Conservation (phyloP, 2,113 vertebrate genomes). For the Mesembrinibis cayennensis region DNA sequence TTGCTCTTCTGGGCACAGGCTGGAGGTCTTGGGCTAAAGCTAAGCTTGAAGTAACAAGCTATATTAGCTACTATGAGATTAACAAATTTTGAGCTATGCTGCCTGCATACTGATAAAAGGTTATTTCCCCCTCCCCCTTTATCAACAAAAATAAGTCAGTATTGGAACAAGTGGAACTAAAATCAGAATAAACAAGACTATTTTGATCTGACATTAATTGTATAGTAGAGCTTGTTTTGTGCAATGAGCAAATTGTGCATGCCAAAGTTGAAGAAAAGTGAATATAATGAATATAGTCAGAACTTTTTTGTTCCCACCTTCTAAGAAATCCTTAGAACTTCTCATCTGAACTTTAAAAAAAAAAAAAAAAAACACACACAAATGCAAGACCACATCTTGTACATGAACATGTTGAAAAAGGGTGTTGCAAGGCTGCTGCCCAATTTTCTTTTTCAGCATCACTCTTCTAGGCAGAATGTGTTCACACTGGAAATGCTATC, state of each 20-base stretch:
- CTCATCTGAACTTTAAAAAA: background rate
- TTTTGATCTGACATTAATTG: conserved; percentile 62
- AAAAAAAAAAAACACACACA: background rate
- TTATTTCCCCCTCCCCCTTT: background rate
- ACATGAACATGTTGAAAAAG: background rate
- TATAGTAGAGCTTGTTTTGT: conserved; percentile 42
- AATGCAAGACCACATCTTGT: background rate
- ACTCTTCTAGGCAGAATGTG: background rate
- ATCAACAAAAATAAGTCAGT: conserved; percentile 49
- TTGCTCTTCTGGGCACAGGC: background rate
- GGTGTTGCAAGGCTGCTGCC: background rate
- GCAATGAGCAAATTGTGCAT: conserved; percentile 36
- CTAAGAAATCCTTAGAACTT: conserved; percentile 9
- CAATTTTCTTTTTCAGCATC: background rate
- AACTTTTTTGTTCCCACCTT: background rate
- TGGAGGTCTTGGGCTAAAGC: background rate
- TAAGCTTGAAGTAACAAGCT: background rate
- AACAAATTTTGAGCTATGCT: conserved; percentile 17
- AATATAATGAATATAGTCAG: conserved; percentile 3
- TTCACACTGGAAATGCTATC: background rate
- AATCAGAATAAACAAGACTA: conserved; percentile 57
- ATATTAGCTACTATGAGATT: background rate
- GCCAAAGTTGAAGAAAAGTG: conserved; percentile 37
- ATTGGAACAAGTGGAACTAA: conserved; percentile 39
- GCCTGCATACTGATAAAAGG: conserved; percentile 17